Evolutionary conservation across 2,113 vertebrate genomes (phyloP).

Genomic region (Percina caprodes): DNA sequence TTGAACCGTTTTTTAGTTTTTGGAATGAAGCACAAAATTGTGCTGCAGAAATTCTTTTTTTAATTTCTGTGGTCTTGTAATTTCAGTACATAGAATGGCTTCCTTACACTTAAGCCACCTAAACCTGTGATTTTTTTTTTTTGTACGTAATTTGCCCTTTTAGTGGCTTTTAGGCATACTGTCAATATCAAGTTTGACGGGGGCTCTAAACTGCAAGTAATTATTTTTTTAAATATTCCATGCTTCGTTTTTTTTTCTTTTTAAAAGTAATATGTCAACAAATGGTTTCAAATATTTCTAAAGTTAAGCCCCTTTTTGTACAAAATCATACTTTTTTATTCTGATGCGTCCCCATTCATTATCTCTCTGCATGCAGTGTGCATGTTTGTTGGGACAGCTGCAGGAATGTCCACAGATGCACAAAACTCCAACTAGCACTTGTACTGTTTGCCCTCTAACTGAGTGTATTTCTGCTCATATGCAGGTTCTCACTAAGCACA

Average conservation of each 20-base stretch:
- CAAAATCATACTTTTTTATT: slow-evolving; percentile 4
- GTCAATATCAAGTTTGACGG: not conserved
- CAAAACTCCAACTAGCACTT: not conserved
- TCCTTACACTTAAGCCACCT: not conserved
- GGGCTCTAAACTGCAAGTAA: not conserved
- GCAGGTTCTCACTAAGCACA: slow-evolving; percentile 6
- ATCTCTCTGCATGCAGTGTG: not conserved
- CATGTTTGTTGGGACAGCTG: slow-evolving; percentile 12
- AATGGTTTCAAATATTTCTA: not conserved
- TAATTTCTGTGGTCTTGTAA: not conserved
- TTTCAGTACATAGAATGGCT: not conserved
- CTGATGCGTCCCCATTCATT: not conserved
- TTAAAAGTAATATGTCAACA: not conserved
- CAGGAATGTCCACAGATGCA: not conserved
- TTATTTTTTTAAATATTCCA: not conserved
- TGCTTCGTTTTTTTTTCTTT: not conserved
- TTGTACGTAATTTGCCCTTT: not conserved
- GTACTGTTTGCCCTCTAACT: not conserved
- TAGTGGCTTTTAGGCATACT: not conserved
- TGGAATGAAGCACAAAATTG: not conserved
- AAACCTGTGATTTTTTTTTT: not conserved
- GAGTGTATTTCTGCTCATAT: not conserved
- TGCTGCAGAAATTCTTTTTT: not conserved
- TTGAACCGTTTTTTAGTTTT: not conserved
- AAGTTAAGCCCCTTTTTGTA: not conserved